Conservation (phyloP, 2,888 invertebrate species). For the Gnatocerus cornutus region DNA sequence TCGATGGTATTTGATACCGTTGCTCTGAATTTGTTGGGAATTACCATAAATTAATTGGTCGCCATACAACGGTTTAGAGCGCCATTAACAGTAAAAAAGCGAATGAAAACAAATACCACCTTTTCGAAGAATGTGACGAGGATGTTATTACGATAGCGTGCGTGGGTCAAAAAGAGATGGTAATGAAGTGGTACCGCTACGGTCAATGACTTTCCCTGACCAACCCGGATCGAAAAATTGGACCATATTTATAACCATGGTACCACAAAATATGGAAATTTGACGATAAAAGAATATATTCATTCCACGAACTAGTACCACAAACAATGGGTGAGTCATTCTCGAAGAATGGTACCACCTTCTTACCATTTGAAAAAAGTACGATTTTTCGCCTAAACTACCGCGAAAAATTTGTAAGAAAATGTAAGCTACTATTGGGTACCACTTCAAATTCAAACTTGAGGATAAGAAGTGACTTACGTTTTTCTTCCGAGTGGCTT, state of each 20-base stretch:
- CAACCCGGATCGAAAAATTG: conserved; percentile 48
- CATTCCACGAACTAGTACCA: not conserved
- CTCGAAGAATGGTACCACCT: not conserved
- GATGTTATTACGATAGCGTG: conserved; percentile 10
- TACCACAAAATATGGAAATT: not conserved
- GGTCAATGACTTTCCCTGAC: conserved; percentile 68
- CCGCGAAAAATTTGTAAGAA: not conserved
- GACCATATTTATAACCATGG: not conserved
- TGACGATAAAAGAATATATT: too few species aligned
- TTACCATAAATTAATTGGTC: conserved; percentile 22
- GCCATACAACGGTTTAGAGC: conserved; percentile 25
- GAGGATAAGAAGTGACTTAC: conserved; percentile 50
- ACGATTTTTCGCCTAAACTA: too few species aligned
- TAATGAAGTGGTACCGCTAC: conserved; percentile 62
- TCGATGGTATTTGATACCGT: conserved; percentile 27
- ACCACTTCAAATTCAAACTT: conserved; percentile 7
- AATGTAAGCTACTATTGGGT: not conserved
- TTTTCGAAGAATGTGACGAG: conserved; percentile 26
- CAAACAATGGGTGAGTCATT: not conserved
- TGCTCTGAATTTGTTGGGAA: conserved; percentile 18
- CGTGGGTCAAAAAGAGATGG: conserved; percentile 43
- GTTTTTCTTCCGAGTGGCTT: conserved; percentile 37
- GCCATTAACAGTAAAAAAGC: conserved; percentile 39
- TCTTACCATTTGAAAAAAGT: not conserved
- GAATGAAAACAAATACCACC: conserved; percentile 37